Percentiles rank a stretch among this genome's conserved stretches.
phyloP scores from a whole-genome alignment of 2,113 vertebrate genomes.

The Saccopteryx leptura region DNA sequence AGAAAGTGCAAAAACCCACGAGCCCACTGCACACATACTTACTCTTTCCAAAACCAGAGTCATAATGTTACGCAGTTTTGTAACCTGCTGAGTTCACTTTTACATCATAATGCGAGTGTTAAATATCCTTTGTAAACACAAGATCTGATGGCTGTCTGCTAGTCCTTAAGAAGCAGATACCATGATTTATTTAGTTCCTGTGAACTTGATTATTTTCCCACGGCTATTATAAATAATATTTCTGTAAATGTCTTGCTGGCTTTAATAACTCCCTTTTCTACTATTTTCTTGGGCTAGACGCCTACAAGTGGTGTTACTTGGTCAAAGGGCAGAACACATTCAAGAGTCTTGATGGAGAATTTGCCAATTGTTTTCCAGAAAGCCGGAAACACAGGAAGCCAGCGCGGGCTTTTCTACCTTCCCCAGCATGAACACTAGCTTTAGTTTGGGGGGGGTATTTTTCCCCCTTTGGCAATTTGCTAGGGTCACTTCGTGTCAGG shows the following conservation, averaged over 20 bases:
- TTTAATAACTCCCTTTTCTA: conserved; percentile 6
- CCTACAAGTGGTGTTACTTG: neutral
- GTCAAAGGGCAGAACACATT: neutral
- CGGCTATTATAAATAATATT: neutral
- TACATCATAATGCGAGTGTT: neutral
- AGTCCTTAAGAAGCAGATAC: neutral
- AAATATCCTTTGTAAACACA: neutral
- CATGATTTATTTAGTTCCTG: neutral
- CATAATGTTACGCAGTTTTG: neutral
- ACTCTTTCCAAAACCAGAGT: neutral
- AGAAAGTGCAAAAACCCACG: neutral
- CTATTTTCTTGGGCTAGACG: conserved; percentile 13
- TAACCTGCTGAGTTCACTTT: neutral
- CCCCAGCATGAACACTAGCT: conserved; percentile 43
- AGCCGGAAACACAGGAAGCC: neutral
- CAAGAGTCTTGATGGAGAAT: neutral
- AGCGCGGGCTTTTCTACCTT: neutral
- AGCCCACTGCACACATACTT: neutral
- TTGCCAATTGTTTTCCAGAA: conserved; percentile 17
- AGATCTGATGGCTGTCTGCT: neutral
- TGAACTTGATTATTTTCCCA: conserved; percentile 5
- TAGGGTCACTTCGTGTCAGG: neutral
- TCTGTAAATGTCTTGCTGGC: neutral
- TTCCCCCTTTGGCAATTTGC: conserved; percentile 47
- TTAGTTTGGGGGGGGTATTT: neutral